Conservation (phyloP, 2,113 vertebrate genomes). For the Plecturocebus donacophilus region DNA sequence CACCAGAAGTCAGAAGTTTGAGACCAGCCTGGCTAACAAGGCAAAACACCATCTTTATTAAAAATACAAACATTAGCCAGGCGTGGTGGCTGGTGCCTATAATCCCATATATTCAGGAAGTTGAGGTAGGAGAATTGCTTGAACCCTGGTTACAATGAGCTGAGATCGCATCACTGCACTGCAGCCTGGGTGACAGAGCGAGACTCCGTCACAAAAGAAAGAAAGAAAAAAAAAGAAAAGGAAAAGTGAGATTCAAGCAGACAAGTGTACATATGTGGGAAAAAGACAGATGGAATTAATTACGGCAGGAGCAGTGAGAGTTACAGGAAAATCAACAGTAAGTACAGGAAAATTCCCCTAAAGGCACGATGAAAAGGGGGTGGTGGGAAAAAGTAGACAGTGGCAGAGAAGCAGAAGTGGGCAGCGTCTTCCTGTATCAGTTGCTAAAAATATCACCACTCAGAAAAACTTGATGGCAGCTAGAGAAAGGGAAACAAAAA, state of each 20-base stretch:
- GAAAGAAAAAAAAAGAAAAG: not conserved
- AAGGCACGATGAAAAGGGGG: not conserved
- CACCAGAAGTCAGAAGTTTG: too few species aligned
- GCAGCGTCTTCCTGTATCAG: not conserved
- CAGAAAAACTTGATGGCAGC: not conserved
- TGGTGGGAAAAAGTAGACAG: not conserved
- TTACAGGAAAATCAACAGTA: not conserved
- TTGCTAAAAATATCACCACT: not conserved
- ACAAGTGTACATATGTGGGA: not conserved
- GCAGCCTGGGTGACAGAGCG: too few species aligned
- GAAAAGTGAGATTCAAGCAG: not conserved
- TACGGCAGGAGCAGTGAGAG: not conserved
- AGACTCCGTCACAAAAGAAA: too few species aligned
- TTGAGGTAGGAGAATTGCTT: too few species aligned
- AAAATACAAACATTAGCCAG: too few species aligned
- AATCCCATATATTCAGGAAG: too few species aligned
- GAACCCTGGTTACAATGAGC: too few species aligned
- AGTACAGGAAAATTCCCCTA: not conserved
- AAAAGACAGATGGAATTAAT: conserved; percentile 10
- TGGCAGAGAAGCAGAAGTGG: not conserved
- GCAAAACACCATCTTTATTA: too few species aligned
- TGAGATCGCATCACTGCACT: too few species aligned
- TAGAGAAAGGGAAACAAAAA: not conserved
- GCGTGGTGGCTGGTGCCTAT: too few species aligned
- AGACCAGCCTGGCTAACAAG: too few species aligned